Base-by-base conservation (phyloP, 2,113 vertebrate species). In the Solea senegalensis region DNA sequence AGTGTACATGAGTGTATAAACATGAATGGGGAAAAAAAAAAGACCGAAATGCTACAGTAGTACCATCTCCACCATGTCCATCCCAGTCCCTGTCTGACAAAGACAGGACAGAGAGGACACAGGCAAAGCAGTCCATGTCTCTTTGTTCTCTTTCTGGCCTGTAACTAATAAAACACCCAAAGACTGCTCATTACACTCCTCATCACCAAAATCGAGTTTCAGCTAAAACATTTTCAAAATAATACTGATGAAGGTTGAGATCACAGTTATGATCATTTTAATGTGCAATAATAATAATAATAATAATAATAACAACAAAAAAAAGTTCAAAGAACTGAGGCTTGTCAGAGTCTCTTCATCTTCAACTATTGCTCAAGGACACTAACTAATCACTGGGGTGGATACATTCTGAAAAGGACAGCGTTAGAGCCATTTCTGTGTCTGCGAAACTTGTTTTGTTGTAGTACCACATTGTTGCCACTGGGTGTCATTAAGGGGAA, bases 1-100 rank as follows among this genome's bases (percentile, higher is more conserved):
- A 82, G 45, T 21, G 21, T 8, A 71, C 62, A 73, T 55, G 52
- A 34, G 63, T 81, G 78, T 66, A 68, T 72, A 50, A 69, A 78
- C 48, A 43, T 27, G 56, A 66, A 34, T 44, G 70, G 46, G 21
- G 21, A 21, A 11, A 15, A 28, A 26, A 59, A 57, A 78, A 66
- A 80, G 68, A 69, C 63, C 72, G 64, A 54, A 80, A 82, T 90
- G 87, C 88, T 89, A 90, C 89, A 86, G 80, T 84, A 81, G 89
- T 90, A 89, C 88, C 86, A 43, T 85, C 59, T 83, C 60, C 79
- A 53, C 73, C 56, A 8, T 16, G 52, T 69, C 40, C 44, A 27
- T 65, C 43, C 49, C 39, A 28, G 39, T 56, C 60, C 2, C 74
- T 59, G 46, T 45, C 60, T 14, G 64, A 50, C 45, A 21, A 21